Conservation (phyloP, 2,888 invertebrate species). For the Ernsta delagoae region DNA sequence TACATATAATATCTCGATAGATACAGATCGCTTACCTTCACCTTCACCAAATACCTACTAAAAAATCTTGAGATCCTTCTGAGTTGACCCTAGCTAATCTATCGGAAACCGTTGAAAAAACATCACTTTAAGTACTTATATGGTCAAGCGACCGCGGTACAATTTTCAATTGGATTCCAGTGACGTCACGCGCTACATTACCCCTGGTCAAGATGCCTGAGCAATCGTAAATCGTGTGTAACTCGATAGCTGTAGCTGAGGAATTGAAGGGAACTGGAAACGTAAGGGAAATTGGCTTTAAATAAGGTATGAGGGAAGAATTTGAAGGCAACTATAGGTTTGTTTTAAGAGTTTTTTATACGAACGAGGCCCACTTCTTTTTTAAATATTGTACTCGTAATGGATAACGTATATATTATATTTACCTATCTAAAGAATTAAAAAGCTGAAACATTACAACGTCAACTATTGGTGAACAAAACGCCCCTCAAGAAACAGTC, state of each 20-base stretch:
- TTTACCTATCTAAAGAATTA: too few relatives aligned
- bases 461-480: too few relatives aligned
- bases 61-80: not conserved
- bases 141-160: slow-evolving; percentile 48
- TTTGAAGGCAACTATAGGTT: not conserved
- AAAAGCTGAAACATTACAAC: too few relatives aligned
- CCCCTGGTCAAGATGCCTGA: slow-evolving; percentile 53
- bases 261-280: slow-evolving; percentile 25
- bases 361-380: too few relatives aligned
- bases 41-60: too few relatives aligned
- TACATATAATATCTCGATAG: too few relatives aligned
- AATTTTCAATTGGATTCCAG: slow-evolving; percentile 75
- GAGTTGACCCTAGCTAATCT: slow-evolving; percentile 56
- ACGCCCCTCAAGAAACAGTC: too few relatives aligned
- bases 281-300: slow-evolving; percentile 28
- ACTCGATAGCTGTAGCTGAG: slow-evolving; percentile 39
- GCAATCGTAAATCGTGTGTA: slow-evolving; percentile 65
- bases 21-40: too few relatives aligned
- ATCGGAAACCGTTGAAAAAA: slow-evolving; percentile 68
- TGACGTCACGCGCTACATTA: slow-evolving; percentile 75
- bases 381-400: too few relatives aligned
- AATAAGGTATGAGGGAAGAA: slow-evolving; percentile 15
- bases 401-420: too few relatives aligned
- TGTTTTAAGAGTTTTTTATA: not conserved
- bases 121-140: slow-evolving; percentile 66